A percentile compares a stretch with the other conserved stretches of the same genome.
Evolutionary conservation across 1,140 invertebrate genomes (phyloP).

Genomic region (Heliothis virescens): DNA sequence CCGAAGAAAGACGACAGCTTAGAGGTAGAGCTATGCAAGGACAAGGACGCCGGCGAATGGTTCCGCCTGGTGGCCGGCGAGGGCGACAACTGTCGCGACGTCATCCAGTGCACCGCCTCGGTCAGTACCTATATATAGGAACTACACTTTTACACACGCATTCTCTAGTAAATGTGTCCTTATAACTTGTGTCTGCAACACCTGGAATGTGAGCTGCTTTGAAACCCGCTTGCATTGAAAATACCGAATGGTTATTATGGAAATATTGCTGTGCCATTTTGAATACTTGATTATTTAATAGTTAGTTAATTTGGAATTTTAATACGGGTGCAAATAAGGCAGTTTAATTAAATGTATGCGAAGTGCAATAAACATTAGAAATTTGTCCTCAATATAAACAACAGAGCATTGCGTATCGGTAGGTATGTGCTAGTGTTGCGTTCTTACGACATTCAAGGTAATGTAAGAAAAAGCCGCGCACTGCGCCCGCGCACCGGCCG

Average conservation of each 20-base stretch:
- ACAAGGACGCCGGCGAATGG: conserved; percentile 98
- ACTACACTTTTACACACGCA: conserved; percentile 27
- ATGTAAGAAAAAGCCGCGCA: conserved; percentile 42
- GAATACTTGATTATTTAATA: conserved; percentile 29
- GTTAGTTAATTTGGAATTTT: conserved; percentile 34
- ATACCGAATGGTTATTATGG: conserved; percentile 12
- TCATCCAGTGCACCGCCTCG: conserved; percentile 97
- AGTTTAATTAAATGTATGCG: conserved; percentile 46
- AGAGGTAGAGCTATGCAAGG: conserved; percentile 96
- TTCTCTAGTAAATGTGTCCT: conserved; percentile 45
- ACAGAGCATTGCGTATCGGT: conserved; percentile 45
- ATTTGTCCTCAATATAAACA: conserved; percentile 51
- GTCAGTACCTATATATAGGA: conserved; percentile 82
- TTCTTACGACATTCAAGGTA: conserved; percentile 50
- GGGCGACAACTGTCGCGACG: conserved; percentile 97
- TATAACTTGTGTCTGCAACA: neutral
- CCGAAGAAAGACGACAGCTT: conserved; percentile 94
- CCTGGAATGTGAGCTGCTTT: conserved; percentile 28
- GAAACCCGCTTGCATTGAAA: conserved; percentile 41
- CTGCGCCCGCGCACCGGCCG: conserved; percentile 16
- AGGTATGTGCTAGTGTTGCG: conserved; percentile 34
- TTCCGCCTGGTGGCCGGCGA: conserved; percentile 95
- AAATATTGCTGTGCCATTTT: conserved; percentile 22
- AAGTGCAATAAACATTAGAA: conserved; percentile 48
- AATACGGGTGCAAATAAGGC: conserved; percentile 20